Percentiles rank a stretch among this genome's conserved stretches.
phyloP scores from a whole-genome alignment of 2,113 vertebrate genomes.

The Cheirogaleus medius region DNA sequence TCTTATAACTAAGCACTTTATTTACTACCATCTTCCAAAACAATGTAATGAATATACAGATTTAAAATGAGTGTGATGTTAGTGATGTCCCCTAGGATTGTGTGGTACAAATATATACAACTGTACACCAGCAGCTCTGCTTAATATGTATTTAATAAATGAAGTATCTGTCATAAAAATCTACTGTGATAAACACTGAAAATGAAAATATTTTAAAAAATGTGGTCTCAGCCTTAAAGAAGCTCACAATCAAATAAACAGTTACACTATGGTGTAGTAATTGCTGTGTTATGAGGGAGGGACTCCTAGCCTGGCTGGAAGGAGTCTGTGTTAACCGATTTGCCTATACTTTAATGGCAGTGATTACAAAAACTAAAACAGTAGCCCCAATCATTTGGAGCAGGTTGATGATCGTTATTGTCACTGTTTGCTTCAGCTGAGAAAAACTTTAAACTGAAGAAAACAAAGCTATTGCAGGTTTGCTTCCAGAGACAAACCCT shows the following conservation, averaged over 20 bases:
- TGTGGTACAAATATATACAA: not conserved
- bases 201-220: not conserved
- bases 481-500: not conserved
- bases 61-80: slow-evolving; percentile 38
- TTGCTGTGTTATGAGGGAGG: not conserved
- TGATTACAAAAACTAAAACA: slow-evolving; percentile 38
- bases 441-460: not conserved
- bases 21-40: not conserved
- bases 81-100: not conserved
- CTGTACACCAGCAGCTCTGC: not conserved
- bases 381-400: not conserved
- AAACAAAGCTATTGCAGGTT: slow-evolving; percentile 19
- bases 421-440: slow-evolving; percentile 5
- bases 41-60: not conserved
- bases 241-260: slow-evolving; percentile 20
- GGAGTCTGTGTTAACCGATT: not conserved
- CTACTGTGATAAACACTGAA: not conserved
- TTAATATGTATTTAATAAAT: not conserved
- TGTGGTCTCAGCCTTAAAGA: not conserved
- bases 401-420: not conserved
- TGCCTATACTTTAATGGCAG: not conserved
- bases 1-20: slow-evolving; percentile 29
- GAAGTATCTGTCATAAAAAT: slow-evolving; percentile 32
- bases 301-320: not conserved
- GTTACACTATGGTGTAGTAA: not conserved